Evolutionary conservation across 2,888 invertebrate genomes (phyloP).

Genomic region (Synanthedon myopaeformis): DNA sequence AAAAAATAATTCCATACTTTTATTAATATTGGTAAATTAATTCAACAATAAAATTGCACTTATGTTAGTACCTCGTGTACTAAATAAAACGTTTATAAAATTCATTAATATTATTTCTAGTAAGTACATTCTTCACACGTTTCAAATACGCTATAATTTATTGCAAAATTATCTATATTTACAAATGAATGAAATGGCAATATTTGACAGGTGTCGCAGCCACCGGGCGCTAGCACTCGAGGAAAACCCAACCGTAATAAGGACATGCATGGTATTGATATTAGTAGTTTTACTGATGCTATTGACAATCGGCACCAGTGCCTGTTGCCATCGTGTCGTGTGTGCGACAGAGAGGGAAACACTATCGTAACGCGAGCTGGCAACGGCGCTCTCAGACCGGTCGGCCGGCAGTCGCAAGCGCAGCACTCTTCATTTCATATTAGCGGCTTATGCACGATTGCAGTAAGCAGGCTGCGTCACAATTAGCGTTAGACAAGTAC

Average conservation of each 20-base stretch:
- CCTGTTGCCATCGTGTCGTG: neutral
- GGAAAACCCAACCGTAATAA: neutral
- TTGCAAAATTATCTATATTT: neutral
- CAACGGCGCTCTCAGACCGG: slow-evolving; percentile 13
- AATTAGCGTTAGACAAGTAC: neutral
- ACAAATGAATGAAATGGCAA: slow-evolving; percentile 39
- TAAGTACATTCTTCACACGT: neutral
- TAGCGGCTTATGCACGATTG: neutral
- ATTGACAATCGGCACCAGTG: neutral
- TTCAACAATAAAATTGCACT: neutral
- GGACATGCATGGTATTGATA: slow-evolving; percentile 1
- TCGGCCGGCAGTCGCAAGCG: slow-evolving; percentile 13
- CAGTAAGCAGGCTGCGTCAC: neutral
- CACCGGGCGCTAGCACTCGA: slow-evolving; percentile 7
- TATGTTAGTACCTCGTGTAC: neutral
- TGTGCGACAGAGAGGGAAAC: slow-evolving; percentile 3
- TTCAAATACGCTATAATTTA: neutral
- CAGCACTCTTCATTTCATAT: slow-evolving; percentile 1
- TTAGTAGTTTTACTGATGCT: slow-evolving; percentile 9
- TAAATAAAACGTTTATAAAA: neutral
- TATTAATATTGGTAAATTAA: neutral
- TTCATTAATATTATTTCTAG: neutral
- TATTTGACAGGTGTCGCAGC: slow-evolving; percentile 22
- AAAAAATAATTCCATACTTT: neutral
- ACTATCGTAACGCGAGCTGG: slow-evolving; percentile 11